Evolutionary conservation across 2,797 vertebrate species (phyloP), one percentile per base, ranked within the genome.

Genomic region (Rhodeus uyekii): DNA sequence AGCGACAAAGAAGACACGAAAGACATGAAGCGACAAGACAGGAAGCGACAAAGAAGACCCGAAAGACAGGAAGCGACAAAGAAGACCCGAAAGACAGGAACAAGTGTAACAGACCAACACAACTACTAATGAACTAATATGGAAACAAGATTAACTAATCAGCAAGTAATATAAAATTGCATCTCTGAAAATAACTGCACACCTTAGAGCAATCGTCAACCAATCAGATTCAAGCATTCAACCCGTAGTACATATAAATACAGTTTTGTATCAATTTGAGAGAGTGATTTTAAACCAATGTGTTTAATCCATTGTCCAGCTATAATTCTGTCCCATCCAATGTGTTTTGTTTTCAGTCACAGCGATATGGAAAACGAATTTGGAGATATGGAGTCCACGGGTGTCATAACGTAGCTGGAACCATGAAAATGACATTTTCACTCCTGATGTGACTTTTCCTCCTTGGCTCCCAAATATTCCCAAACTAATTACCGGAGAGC

Each of bases 401-500:
- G 42, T 72, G 34, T 42, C 50, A 53, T 34, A 68, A 80, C 61
- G 74, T 78, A 83, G 78, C 34, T 69, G 48, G 61, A 65, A 78
- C 38, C 22, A n/a, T 58, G 42, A 71, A 38, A 80, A 81, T 83
- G 78, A 74, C 72, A 83, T 84, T 76, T 81, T 79, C 65, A 73
- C 74, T 83, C 81, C 76, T 48, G 73, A 24, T 69, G 50, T 12
- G 73, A 64, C 72, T 77, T 65, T 80, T 68, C 42, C 82, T 80
- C 87, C 53, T 55, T 46, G 74, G 85, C 63, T 88, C 83, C 81
- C 84, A 84, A 71, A 83, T 63, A 78, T 77, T 87, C 87, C 88
- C 84, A 87, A 80, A 85, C 86, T 90, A 91, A 93, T 91, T 88
- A 86, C 84, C 85, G 76, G 82, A 71, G 83, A 67, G 80, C 78